phyloP scores from a whole-genome alignment of 2,113 vertebrate species.

The Psophia crepitans region DNA sequence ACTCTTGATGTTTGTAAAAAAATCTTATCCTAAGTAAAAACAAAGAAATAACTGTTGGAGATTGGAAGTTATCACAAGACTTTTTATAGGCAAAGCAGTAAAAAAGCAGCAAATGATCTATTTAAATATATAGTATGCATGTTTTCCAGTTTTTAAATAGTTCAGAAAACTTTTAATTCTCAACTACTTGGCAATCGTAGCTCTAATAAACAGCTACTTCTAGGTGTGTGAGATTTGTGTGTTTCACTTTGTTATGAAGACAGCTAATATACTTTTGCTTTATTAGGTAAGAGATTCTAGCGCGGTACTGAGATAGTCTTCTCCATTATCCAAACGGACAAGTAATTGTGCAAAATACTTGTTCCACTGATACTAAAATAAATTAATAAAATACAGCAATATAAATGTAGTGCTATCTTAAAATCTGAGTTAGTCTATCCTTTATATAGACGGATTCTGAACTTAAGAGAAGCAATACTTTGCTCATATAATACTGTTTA shows the following conservation, averaged over 20 bases:
- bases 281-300: not conserved
- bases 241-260: not conserved
- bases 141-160: not conserved
- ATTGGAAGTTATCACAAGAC: not conserved
- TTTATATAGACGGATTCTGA: not conserved
- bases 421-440: not conserved
- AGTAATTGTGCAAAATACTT: not conserved
- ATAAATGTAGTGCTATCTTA: not conserved
- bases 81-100: not conserved
- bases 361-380: not conserved
- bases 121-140: not conserved
- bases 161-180: not conserved
- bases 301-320: not conserved
- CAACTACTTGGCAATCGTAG: not conserved
- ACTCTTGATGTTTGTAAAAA: not conserved
- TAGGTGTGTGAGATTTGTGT: not conserved
- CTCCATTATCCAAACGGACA: not conserved
- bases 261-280: not conserved
- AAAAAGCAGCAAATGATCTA: not conserved
- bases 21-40: not conserved
- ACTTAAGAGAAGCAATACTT: not conserved
- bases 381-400: not conserved
- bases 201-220: not conserved
- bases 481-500: not conserved
- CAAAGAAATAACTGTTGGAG: not conserved